Evolutionary conservation across 1,140 invertebrate species (phyloP).

Genomic region (Drosophila pandora): DNA sequence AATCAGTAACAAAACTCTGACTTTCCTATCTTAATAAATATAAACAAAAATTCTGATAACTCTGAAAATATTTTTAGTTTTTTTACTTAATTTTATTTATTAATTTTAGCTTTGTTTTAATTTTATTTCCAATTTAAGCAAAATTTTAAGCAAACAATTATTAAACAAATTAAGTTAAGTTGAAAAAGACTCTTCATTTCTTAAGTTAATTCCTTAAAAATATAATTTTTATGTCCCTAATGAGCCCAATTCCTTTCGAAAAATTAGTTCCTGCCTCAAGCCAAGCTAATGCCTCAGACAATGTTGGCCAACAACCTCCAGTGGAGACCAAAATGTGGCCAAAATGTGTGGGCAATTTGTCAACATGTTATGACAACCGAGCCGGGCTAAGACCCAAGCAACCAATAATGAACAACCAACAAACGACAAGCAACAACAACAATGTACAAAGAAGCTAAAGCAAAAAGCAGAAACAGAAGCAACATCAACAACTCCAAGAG

Average conservation of each 20-base stretch:
- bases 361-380: slow-evolving; percentile 74
- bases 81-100: too few species aligned
- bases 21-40: too few species aligned
- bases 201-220: background rate
- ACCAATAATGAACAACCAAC: slow-evolving; percentile 21
- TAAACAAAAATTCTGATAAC: too few species aligned
- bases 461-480: slow-evolving; percentile 25
- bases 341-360: slow-evolving; percentile 79
- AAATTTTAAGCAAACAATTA: too few species aligned
- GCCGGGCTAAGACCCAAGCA: slow-evolving; percentile 33
- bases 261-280: slow-evolving; percentile 1
- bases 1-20: too few species aligned
- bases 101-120: too few species aligned
- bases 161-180: too few species aligned
- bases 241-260: background rate
- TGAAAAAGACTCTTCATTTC: background rate
- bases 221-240: slow-evolving; percentile 5
- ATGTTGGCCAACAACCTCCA: slow-evolving; percentile 44
- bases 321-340: slow-evolving; percentile 59
- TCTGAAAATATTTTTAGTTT: too few species aligned
- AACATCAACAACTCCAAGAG: slow-evolving; percentile 17
- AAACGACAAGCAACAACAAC: slow-evolving; percentile 12
- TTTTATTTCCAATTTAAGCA: too few species aligned
- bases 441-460: slow-evolving; percentile 12
- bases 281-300: background rate